Evolutionary conservation across 2,888 invertebrate genomes (phyloP), one percentile per base, ranked within the genome.

Genomic region (Drosophila parthenogenetica): DNA sequence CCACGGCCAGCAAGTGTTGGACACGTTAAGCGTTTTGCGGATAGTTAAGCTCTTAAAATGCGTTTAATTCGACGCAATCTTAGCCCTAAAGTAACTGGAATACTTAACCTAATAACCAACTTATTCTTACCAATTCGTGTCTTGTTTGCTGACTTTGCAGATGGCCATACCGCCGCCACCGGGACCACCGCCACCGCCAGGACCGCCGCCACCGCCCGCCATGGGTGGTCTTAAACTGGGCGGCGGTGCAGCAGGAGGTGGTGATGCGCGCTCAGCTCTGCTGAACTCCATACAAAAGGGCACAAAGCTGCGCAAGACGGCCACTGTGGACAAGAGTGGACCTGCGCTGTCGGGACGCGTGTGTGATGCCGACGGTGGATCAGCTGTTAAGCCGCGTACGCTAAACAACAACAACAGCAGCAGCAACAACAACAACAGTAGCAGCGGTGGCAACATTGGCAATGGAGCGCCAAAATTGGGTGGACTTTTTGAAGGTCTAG

Each of bases 291-390:
- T 98, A 86, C 95, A 97, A 84, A 95, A 95, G 91, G 98, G 98
- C 63, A 93, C 95, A 55, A 94, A 94, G 86, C 93, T 98, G 77
- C 97, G 96, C 92, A 98, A 97, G 93, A 94, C 97, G 58, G 95
- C 95, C 0, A 98, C 98, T n/a, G 95, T 96, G 86, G 98, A 98
- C 91, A 96, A 97, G 92, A 98, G 98, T 94, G 95, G 94, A 55
- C 98, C 98, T 0, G 91, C 94, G 53, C 93, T 97, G 78, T 93
- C 95, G 81, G 96, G 97, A 92, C 80, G 80, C 10, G 73, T 85
- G 0, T 82, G 82, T 17, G 84, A 76, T 11, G 64, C 54, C 0
- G 74, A 69, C 14, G 62, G 54, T 4, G 70, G 45, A 5, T 43
- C 73, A 25, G 67, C 42, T 5, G 46, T 60, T 2, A 77, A 73